Conservation (phyloP, 1,140 invertebrate species). For the Atopsyche davidsoni region DNA sequence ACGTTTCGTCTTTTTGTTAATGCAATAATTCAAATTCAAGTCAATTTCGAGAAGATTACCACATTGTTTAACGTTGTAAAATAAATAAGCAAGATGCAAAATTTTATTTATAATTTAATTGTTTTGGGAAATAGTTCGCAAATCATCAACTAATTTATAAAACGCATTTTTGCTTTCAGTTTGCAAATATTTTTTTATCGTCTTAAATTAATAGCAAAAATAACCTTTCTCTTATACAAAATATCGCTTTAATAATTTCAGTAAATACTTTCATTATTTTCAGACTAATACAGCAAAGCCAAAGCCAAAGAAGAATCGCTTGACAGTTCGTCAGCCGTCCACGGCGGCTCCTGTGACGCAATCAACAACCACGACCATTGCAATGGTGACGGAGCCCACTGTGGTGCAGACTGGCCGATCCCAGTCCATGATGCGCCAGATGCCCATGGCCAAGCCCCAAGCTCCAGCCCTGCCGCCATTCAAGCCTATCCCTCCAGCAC, state of each 20-base stretch:
- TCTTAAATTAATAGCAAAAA: no score
- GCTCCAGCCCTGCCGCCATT: conserved; percentile 63
- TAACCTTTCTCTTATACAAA: no score
- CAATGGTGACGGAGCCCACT: background rate
- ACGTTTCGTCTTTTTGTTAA: no score
- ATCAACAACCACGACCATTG: background rate
- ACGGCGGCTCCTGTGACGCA: conserved; percentile 7
- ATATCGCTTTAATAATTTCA: background rate
- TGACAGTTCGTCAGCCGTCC: conserved; percentile 31
- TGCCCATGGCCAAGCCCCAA: conserved; percentile 49
- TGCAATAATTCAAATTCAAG: no score
- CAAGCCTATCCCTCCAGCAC: conserved; percentile 64
- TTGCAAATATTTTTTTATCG: no score
- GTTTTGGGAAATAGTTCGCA: no score
- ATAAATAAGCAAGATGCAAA: no score
- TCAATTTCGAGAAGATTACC: no score
- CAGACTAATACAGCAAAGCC: conserved; percentile 16
- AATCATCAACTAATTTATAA: no score
- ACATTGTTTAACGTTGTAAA: no score
- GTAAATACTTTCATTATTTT: conserved; percentile 15
- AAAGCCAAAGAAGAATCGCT: conserved; percentile 17
- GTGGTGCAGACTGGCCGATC: conserved; percentile 10
- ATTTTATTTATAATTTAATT: no score
- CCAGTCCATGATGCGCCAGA: conserved; percentile 28
- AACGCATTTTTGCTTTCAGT: no score